Percentiles rank a stretch among this genome's conserved stretches.
Conservation (phyloP, 2,113 vertebrate genomes). For the Silurus asotus region DNA sequence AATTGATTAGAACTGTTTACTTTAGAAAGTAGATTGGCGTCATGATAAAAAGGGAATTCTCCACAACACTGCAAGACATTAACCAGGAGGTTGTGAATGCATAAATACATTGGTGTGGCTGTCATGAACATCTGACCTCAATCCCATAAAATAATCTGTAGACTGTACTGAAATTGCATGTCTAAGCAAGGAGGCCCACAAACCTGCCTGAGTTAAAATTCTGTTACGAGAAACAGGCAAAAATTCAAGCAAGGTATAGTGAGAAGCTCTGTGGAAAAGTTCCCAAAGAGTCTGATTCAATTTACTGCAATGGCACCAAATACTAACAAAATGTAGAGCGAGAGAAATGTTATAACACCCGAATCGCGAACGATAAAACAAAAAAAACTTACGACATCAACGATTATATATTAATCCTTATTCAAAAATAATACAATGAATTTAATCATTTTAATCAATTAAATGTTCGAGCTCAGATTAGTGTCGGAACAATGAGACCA, state of each 20-base stretch:
- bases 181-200: neutral
- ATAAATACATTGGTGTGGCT: neutral
- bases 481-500: no score
- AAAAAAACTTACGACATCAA: neutral
- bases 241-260: neutral
- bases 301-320: neutral
- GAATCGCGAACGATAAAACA: no score
- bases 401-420: neutral
- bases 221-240: neutral
- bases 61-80: neutral
- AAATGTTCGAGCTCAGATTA: no score
- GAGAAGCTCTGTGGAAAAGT: neutral
- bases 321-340: neutral
- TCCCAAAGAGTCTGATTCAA: neutral
- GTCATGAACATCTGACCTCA: neutral
- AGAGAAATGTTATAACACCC: neutral
- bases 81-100: neutral
- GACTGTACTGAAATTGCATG: neutral
- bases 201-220: neutral
- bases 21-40: neutral
- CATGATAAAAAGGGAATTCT: neutral
- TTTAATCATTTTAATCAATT: no score
- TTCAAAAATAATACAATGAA: no score
- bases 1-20: neutral
- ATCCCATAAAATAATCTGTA: neutral